Evolutionary conservation across 2,797 vertebrate species (phyloP).

Genomic region (Orestias chungarensis): DNA sequence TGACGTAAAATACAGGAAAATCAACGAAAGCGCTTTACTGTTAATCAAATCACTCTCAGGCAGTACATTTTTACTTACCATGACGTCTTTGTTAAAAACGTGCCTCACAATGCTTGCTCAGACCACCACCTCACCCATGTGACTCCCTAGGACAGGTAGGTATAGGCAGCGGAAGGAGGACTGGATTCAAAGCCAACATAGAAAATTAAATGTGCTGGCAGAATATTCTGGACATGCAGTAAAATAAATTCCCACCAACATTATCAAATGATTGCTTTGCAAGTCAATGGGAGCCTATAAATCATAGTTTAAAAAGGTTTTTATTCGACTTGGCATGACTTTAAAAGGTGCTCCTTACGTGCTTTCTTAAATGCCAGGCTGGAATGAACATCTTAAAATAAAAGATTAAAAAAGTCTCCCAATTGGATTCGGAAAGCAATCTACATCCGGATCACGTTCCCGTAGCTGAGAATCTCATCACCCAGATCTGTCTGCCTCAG

Average conservation of each 20-base stretch:
- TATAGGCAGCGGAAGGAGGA: background rate
- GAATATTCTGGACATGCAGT: background rate
- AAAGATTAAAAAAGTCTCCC: constrained; percentile 2
- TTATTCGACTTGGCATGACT: constrained; percentile 20
- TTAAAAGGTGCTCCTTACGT: constrained; percentile 2
- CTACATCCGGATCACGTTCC: constrained; percentile 54
- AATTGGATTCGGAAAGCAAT: constrained; percentile 11
- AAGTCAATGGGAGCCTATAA: constrained; percentile 20
- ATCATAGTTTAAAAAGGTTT: constrained; percentile 21
- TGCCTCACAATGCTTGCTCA: too few relatives aligned
- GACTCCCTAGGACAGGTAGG: background rate
- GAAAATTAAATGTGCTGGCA: background rate
- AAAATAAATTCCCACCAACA: background rate
- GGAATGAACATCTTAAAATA: constrained; percentile 14
- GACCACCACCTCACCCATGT: background rate
- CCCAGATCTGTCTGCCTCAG: constrained; percentile 38
- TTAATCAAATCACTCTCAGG: too few relatives aligned
- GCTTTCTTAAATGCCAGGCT: constrained; percentile 31
- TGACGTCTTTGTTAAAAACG: too few relatives aligned
- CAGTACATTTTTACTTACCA: too few relatives aligned
- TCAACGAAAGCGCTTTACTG: too few relatives aligned
- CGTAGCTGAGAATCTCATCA: constrained; percentile 56
- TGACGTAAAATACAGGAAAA: too few relatives aligned
- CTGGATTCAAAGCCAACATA: background rate
- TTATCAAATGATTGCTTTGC: background rate